Conservation (phyloP, 2,113 vertebrate species). For the Morphnarchus princeps region DNA sequence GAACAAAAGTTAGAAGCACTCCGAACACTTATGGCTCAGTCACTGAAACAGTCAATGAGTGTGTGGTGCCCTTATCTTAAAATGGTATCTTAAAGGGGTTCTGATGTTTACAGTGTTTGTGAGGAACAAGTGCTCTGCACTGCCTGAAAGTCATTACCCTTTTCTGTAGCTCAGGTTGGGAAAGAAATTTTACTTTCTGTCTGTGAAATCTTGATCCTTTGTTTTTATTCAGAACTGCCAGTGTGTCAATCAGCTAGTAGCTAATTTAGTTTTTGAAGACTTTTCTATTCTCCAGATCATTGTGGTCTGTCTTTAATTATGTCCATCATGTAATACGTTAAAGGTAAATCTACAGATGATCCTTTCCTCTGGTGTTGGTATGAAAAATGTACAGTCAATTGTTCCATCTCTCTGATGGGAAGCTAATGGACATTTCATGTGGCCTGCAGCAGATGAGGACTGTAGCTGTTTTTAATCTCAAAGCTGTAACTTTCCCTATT, state of each 20-base stretch:
- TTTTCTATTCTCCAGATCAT: not conserved
- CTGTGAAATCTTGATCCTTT: not conserved
- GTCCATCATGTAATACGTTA: not conserved
- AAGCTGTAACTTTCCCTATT: not conserved
- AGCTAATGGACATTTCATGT: not conserved
- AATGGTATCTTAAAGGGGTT: not conserved
- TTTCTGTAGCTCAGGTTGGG: not conserved
- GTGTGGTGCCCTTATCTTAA: not conserved
- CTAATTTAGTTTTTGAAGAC: not conserved
- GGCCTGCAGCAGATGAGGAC: not conserved
- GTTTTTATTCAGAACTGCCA: not conserved
- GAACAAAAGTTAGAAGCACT: not conserved
- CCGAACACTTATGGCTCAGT: accelerated
- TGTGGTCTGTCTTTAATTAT: not conserved
- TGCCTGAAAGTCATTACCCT: not conserved
- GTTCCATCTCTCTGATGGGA: not conserved
- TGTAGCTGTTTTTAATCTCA: not conserved
- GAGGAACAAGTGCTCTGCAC: not conserved
- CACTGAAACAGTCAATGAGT: not conserved
- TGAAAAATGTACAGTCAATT: not conserved
- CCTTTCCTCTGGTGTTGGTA: not conserved
- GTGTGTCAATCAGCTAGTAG: not conserved
- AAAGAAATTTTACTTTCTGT: not conserved
- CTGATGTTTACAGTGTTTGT: not conserved
- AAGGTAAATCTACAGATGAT: not conserved